Percentiles rank a stretch among this genome's conserved stretches.
Conservation (phyloP, 2,888 invertebrate genomes). For the Sialis lutaria region DNA sequence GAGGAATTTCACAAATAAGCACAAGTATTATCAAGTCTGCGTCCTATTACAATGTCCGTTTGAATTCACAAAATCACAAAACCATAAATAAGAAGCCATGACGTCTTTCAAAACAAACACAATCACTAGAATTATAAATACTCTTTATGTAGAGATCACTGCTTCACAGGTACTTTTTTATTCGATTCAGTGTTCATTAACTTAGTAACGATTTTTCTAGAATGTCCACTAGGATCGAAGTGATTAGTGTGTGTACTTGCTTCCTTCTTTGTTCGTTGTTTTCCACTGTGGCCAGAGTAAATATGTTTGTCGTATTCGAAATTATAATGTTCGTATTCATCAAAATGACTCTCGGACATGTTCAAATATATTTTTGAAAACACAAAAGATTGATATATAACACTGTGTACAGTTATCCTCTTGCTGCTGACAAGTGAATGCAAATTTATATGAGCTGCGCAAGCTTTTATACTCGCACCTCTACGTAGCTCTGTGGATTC, state of each 20-base stretch:
- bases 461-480: too few relatives aligned
- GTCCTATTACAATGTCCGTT: not conserved
- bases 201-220: conserved; percentile 77
- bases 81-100: conserved; percentile 1
- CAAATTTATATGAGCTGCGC: too few relatives aligned
- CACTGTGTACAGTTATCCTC: too few relatives aligned
- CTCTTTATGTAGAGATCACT: not conserved
- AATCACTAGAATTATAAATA: not conserved
- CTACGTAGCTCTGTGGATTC: too few relatives aligned
- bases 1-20: too few relatives aligned
- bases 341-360: conserved; percentile 49
- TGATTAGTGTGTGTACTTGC: conserved; percentile 79
- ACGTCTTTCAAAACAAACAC: not conserved
- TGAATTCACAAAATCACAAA: conserved; percentile 1
- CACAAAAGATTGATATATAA: too few relatives aligned
- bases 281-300: conserved; percentile 73
- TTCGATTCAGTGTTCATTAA: conserved; percentile 70
- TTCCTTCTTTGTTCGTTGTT: conserved; percentile 80
- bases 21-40: too few relatives aligned
- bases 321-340: conserved; percentile 89
- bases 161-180: conserved; percentile 35
- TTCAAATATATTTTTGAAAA: not conserved
- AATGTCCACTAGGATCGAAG: conserved; percentile 83
- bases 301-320: conserved; percentile 85
- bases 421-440: too few relatives aligned